These are phyloP conservation scores for Brachynemurus nebulosus DNA, from an alignment of 2,888 invertebrate species.

Conservation along the genomic window DNA sequence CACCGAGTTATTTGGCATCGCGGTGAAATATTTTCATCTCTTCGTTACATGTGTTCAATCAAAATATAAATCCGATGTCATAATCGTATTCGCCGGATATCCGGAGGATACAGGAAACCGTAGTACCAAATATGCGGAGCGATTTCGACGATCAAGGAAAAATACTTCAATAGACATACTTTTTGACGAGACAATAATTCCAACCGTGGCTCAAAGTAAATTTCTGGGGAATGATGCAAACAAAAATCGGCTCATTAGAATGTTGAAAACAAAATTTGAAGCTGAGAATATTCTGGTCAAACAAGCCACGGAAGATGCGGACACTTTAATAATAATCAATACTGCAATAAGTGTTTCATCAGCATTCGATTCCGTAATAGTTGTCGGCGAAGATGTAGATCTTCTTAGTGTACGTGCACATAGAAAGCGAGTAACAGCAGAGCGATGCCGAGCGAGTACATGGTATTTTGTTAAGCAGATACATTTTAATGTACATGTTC, in stretches of 20 bases:
- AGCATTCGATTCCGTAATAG: neutral
- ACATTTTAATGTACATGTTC: too few relatives aligned
- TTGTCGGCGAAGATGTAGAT: too few relatives aligned
- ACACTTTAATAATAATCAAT: conserved; percentile 2
- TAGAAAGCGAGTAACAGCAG: too few relatives aligned
- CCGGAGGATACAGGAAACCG: conserved; percentile 14
- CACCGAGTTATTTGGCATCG: conserved; percentile 1
- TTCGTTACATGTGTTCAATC: conserved; percentile 17
- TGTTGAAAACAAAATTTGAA: conserved; percentile 2
- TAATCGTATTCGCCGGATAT: conserved; percentile 20
- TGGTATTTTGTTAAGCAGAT: too few relatives aligned
- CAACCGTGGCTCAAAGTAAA: conserved; percentile 3
- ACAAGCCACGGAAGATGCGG: conserved; percentile 6
- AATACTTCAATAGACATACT: conserved; percentile 17
- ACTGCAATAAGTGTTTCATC: neutral
- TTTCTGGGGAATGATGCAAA: conserved; percentile 3
- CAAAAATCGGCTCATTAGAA: conserved; percentile 4
- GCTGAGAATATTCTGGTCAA: neutral
- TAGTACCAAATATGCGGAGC: conserved; percentile 19
- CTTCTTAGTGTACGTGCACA: too few relatives aligned
- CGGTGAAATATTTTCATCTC: too few relatives aligned
- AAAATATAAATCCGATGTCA: conserved; percentile 16
- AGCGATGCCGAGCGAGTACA: too few relatives aligned
- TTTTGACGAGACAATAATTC: neutral
- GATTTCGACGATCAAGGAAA: conserved; percentile 19